phyloP scores from a whole-genome alignment of 2,797 vertebrate genomes.

The Acestrorhynchus altus region DNA sequence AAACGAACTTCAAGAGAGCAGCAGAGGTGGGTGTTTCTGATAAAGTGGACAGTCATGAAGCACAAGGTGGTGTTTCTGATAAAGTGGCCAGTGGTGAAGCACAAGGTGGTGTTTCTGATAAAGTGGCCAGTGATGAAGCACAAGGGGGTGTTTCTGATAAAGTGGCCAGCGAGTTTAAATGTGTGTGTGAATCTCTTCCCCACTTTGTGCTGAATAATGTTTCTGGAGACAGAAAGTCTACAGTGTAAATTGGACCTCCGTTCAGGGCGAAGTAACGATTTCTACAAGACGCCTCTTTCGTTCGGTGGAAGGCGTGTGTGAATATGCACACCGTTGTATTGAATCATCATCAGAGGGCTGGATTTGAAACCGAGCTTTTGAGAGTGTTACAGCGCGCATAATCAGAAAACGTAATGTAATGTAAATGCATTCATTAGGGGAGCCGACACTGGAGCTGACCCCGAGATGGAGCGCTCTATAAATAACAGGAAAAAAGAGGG shows the following conservation, averaged over 20 bases:
- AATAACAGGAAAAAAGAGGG: slow-evolving; percentile 15
- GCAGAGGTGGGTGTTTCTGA: no score
- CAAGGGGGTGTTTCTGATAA: no score
- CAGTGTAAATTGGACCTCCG: neutral
- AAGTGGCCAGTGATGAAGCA: no score
- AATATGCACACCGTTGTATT: slow-evolving; percentile 35
- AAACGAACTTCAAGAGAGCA: no score
- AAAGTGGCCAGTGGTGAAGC: no score
- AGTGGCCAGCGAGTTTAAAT: no score
- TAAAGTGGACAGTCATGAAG: no score
- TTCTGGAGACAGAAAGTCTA: no score
- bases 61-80: no score
- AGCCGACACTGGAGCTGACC: slow-evolving; percentile 46
- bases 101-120: no score
- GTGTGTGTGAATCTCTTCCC: no score
- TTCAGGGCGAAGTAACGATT: slow-evolving; percentile 4
- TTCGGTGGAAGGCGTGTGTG: slow-evolving; percentile 21
- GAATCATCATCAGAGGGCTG: slow-evolving; percentile 41
- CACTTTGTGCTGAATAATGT: no score
- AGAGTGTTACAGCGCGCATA: slow-evolving; percentile 44
- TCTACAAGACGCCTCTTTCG: neutral
- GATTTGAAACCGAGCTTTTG: slow-evolving; percentile 20
- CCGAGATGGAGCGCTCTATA: slow-evolving; percentile 40
- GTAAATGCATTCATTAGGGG: slow-evolving; percentile 48
- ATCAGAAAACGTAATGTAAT: slow-evolving; percentile 32